Evolutionary conservation across 2,113 vertebrate genomes (phyloP), one percentile per base, ranked within the genome.

Genomic region (Mustelus asterias): DNA sequence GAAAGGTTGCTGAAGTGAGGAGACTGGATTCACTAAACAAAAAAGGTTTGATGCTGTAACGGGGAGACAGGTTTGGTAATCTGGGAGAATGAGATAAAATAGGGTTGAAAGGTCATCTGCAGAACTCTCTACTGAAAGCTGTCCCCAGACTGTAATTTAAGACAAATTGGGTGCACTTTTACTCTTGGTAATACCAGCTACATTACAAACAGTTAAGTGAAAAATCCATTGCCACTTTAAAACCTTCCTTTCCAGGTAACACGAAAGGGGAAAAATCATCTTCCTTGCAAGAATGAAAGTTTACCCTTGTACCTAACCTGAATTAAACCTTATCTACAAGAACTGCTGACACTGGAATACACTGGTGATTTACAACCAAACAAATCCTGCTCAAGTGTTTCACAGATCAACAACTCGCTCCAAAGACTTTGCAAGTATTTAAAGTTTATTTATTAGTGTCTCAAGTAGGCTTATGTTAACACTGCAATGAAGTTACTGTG

Each of bases 181-280:
- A 67, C 33, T 22, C n/a, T 20, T 41, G 89, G 33, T 37, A 93
- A 67, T 37, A 8, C 89, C 10, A 41, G 6, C 58, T 37, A 37
- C 16, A 41, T 93, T 41, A 37, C 58, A 41, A 65, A 37, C 16
- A n/a, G n/a, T 7, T 22, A 60, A n/a, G 60, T 93, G 37, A 33
- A 67, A 93, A 93, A 93, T 65, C n/a, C n/a, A 93, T 93, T 93
- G 22, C 60, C 63, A 93, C 89, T 93, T 83, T 67, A 37, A 65
- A 93, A 93, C 26, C 33, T 22, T 65, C 60, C 60, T 65, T 63
- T 92, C 13, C 89, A 65, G 89, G 65, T 93, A 22, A 67, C n/a
- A 93, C 89, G 67, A 93, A 65, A 20, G 18, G 60, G 60, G 2
- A 93, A 67, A 93, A 41, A 93, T 65, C 16, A 65, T 65, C n/a